Percentiles rank a stretch among this genome's conserved stretches.
These are phyloP conservation scores for Drosophila truncata DNA, from an alignment of 1,140 invertebrate genomes.

Conservation along the genomic window DNA sequence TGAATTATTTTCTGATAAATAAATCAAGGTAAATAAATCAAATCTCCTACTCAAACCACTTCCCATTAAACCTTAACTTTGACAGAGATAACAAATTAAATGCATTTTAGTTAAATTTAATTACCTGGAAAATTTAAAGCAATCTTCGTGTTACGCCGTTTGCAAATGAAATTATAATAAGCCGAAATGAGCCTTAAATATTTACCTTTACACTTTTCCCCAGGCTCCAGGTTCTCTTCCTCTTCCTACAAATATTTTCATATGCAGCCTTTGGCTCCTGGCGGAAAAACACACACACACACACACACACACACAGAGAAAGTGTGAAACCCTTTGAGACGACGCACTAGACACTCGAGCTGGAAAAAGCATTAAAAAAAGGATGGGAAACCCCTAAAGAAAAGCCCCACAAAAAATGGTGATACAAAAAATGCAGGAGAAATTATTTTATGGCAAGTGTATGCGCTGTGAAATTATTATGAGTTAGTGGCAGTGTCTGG, in stretches of 20 bases:
- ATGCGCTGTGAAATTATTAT: slow-evolving; percentile 64
- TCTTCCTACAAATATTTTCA: slow-evolving; percentile 67
- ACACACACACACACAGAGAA: slow-evolving; percentile 28
- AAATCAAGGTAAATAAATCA: slow-evolving; percentile 8
- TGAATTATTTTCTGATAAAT: neutral
- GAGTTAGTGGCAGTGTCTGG: slow-evolving; percentile 43
- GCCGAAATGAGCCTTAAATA: slow-evolving; percentile 67
- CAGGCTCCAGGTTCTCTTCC: slow-evolving; percentile 4
- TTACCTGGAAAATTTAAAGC: neutral
- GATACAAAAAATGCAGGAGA: slow-evolving; percentile 58
- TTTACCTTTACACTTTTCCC: slow-evolving; percentile 46
- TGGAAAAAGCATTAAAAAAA: slow-evolving; percentile 17
- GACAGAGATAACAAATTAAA: slow-evolving; percentile 4
- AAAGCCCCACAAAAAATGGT: slow-evolving; percentile 21
- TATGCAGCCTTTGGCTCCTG: slow-evolving; percentile 59
- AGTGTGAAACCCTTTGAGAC: slow-evolving; percentile 79
- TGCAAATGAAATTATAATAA: slow-evolving; percentile 48
- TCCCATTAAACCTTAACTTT: neutral
- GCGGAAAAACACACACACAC: slow-evolving; percentile 41
- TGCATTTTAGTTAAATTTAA: neutral
- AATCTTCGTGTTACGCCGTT: neutral
- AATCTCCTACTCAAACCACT: neutral
- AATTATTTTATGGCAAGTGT: slow-evolving; percentile 71
- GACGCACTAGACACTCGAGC: slow-evolving; percentile 51
- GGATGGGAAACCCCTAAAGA: slow-evolving; percentile 18